phyloP scores from a whole-genome alignment of 2,113 vertebrate species.

The Peromyscus leucopus region DNA sequence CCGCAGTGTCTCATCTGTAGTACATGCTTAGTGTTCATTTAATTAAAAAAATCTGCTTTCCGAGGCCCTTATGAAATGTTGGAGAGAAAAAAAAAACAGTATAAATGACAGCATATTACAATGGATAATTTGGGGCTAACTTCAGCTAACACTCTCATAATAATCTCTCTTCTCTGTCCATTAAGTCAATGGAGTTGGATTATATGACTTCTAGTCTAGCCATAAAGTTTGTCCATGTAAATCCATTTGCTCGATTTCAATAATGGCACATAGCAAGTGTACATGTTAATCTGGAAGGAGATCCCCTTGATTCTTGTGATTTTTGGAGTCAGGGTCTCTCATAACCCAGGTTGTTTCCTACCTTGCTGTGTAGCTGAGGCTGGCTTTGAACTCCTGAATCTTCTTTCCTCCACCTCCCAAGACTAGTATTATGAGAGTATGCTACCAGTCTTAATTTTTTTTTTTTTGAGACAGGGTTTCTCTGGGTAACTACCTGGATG shows the following conservation, averaged over 20 bases:
- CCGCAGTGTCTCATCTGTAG: not conserved
- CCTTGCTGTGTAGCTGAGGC: not conserved
- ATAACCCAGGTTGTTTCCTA: not conserved
- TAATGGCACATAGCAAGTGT: not conserved
- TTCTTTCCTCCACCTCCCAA: not conserved
- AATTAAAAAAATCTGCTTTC: not conserved
- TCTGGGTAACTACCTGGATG: not conserved
- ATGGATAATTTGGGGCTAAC: not conserved
- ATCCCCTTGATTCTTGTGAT: not conserved
- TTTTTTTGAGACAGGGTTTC: not conserved
- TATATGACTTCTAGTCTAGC: conserved; percentile 52
- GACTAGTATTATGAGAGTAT: not conserved
- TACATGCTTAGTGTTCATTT: not conserved
- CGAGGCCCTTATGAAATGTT: conserved; percentile 1
- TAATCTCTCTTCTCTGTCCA: not conserved
- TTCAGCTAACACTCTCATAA: not conserved
- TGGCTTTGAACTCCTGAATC: not conserved
- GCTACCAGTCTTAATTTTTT: not conserved
- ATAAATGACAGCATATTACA: not conserved
- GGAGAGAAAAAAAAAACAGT: not conserved
- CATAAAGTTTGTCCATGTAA: conserved; percentile 33
- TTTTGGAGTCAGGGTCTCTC: not conserved
- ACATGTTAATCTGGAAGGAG: not conserved
- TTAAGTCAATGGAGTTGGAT: conserved; percentile 26
- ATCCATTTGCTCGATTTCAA: conserved; percentile 10